A percentile compares a stretch with the other conserved stretches of the same genome.
These are phyloP conservation scores for Lepus europaeus DNA, from an alignment of 2,113 vertebrate species.

Conservation along the genomic window DNA sequence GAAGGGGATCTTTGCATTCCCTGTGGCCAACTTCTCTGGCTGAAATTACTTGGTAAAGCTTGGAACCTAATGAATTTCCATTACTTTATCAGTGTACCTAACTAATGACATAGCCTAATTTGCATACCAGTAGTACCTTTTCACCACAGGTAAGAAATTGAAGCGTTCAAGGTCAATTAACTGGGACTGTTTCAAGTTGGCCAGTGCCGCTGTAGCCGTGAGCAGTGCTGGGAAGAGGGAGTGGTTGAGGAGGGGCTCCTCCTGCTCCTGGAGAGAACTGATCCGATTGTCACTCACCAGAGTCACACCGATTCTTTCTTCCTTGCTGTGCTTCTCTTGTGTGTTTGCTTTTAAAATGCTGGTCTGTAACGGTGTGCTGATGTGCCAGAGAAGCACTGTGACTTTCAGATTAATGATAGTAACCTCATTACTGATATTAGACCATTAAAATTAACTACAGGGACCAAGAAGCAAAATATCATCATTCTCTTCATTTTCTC, in stretches of 20 bases:
- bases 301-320: background rate
- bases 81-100: slow-evolving; percentile 74
- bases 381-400: slow-evolving; percentile 25
- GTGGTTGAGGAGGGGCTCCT: background rate
- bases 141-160: slow-evolving; percentile 80
- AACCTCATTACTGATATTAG: background rate
- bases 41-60: slow-evolving; percentile 63
- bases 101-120: slow-evolving; percentile 77
- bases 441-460: slow-evolving; percentile 55
- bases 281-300: slow-evolving; percentile 59
- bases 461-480: slow-evolving; percentile 24
- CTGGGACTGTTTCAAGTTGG: slow-evolving; percentile 66
- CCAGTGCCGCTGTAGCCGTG: slow-evolving; percentile 9
- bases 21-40: slow-evolving; percentile 21
- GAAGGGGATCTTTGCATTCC: slow-evolving; percentile 20
- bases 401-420: background rate
- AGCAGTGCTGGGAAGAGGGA: background rate
- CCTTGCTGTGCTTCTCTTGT: background rate
- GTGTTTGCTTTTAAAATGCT: slow-evolving; percentile 58
- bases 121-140: slow-evolving; percentile 79
- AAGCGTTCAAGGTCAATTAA: slow-evolving; percentile 84
- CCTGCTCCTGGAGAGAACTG: slow-evolving; percentile 74
- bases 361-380: background rate
- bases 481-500: background rate
- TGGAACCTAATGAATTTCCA: slow-evolving; percentile 63